These are phyloP conservation scores for Phoxinus phoxinus DNA, from an alignment of 2,113 vertebrate species.

Conservation along the genomic window DNA sequence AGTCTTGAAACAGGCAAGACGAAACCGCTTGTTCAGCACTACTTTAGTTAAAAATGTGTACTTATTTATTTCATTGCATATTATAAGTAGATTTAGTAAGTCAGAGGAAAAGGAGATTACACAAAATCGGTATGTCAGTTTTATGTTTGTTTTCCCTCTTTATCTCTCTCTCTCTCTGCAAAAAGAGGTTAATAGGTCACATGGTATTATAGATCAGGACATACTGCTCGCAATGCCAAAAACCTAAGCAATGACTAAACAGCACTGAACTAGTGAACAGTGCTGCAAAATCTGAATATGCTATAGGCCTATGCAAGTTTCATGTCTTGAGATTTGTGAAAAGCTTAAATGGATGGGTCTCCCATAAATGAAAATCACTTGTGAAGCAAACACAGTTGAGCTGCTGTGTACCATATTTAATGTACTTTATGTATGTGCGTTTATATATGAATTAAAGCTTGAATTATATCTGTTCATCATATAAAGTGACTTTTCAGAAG, in stretches of 20 bases:
- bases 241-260: not conserved
- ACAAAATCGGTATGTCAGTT: constrained; percentile 36
- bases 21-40: constrained; percentile 42
- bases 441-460: not conserved
- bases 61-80: constrained; percentile 54
- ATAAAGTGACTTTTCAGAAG: too few species aligned
- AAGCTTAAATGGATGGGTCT: not conserved
- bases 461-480: not conserved
- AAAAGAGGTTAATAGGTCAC: constrained; percentile 35
- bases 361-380: not conserved
- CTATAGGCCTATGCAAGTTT: not conserved
- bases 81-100: constrained; percentile 68
- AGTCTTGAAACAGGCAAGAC: not conserved
- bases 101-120: constrained; percentile 61
- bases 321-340: not conserved
- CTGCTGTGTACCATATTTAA: not conserved
- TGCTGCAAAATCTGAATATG: not conserved
- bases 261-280: not conserved
- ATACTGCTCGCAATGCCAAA: not conserved
- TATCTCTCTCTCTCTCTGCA: not conserved
- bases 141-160: constrained; percentile 14
- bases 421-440: not conserved
- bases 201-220: not conserved
- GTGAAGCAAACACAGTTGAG: not conserved
- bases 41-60: not conserved